Evolutionary conservation across 2,797 vertebrate genomes (phyloP).

Genomic region (Morelia viridis): DNA sequence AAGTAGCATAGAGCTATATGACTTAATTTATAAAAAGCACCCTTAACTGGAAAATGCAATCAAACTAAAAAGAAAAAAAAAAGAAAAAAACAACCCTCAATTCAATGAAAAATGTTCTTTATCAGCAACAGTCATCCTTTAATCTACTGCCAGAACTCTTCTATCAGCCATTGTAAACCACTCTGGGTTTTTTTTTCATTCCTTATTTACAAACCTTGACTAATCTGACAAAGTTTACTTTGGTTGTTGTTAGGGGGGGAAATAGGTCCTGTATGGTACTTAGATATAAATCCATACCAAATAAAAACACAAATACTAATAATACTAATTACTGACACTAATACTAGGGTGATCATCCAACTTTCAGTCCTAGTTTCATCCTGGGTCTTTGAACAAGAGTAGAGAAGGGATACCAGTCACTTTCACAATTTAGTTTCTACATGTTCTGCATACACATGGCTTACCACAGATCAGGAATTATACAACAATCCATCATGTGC

Average conservation of each 20-base stretch:
- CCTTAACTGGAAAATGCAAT: neutral
- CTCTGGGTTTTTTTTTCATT: neutral
- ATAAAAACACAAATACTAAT: too few relatives aligned
- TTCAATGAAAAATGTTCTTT: neutral
- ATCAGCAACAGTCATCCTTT: neutral
- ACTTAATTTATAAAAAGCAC: neutral
- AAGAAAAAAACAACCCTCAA: too few relatives aligned
- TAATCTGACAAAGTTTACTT: too few relatives aligned
- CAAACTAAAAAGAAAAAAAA: neutral
- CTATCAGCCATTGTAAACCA: neutral
- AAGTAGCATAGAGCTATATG: neutral
- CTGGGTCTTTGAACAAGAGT: neutral
- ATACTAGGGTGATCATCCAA: neutral
- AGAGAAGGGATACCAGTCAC: neutral
- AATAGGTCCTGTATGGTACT: too few relatives aligned
- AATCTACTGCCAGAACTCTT: neutral
- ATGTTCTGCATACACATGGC: neutral
- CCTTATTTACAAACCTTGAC: neutral
- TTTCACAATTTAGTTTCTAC: neutral
- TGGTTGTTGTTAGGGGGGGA: too few relatives aligned
- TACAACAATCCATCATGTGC: too few relatives aligned
- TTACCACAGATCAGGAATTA: too few relatives aligned
- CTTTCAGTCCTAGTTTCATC: neutral
- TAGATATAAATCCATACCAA: too few relatives aligned
- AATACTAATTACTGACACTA: too few relatives aligned